Base-by-base conservation (phyloP, 2,888 invertebrate genomes). In the Ptilodon capucinus region DNA sequence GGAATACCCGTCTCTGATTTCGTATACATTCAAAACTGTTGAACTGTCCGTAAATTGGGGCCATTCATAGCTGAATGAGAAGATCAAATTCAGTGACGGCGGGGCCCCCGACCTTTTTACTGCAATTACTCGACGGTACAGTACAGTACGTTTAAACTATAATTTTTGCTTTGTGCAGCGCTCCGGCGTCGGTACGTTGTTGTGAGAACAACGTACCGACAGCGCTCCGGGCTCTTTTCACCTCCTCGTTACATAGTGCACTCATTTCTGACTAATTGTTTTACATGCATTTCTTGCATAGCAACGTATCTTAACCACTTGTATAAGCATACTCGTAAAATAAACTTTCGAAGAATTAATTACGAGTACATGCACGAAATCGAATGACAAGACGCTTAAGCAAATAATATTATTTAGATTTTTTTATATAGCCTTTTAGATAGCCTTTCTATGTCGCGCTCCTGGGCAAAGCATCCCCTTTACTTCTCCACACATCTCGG, bases 41-140 rank as follows among this genome's bases (percentile, higher is more conserved):
- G 59, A 68, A 63, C 63, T 62, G 65, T 63, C 61, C 54, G 54
- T 61, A 72, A 73, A 71, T 74, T 74, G 71, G 62, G 59, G 44
- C 68, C 56, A 76, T 76, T 76, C 74, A 73, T 52, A 40, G 42
- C 42, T 67, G 70, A 72, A 74, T 57, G 71, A 63, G 67, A 51
- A 68, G 68, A 71, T 74, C 66, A 65, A 73, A 73, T 67, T 64
- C 60, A 67, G 63, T 65, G 60, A 64, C 49, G 42, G 50, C 52
- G 48, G 47, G 54, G 55, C 52, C 60, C 58, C 54, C 48, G 48
- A 46, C 57, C 51, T 67, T 59, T 68, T 55, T 51, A 60, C 25
- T 48, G 58, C 60, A 64, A 73, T 63, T 60, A 58, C 57, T 57
- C 51, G 44, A 43, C 58, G 47, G 61, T 55, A 58, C 58, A 57